Evolutionary conservation across 2,888 invertebrate genomes (phyloP), one percentile per base, ranked within the genome.

Genomic region (Scaptomyza reducta): DNA sequence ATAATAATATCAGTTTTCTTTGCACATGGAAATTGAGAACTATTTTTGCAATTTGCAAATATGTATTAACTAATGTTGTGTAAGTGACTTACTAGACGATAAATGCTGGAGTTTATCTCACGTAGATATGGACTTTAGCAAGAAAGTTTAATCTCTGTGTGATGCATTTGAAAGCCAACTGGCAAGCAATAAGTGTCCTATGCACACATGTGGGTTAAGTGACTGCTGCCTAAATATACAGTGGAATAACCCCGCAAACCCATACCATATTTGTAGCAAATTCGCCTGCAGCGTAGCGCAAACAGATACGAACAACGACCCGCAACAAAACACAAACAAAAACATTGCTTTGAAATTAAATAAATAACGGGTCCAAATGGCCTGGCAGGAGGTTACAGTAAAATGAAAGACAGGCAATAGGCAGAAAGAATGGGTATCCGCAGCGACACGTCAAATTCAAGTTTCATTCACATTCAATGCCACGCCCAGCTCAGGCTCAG

Each of bases 291-390:
- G 81, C 68, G 27, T 13, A 42, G 35, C 13, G 66, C 44, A 64
- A 62, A 41, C 50, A 57, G 60, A 59, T 16, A 40, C 10, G 3
- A 33, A 50, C 60, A 66, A 38, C 54, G 33, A 63, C 42, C 38
- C 45, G 29, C 61, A 63, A 65, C 62, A 59, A 47, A 73, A 69
- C 47, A 74, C 60, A 81, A 69, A 70, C 75, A 70, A 55, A 40
- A 65, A 69, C 75, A 63, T 75, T 70, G 70, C 72, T 82, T 82
- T 81, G 56, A 81, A 85, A 82, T 78, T 75, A 85, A 78, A 82
- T 82, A 85, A 81, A 82, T 72, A 70, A 63, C 62, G 59, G 62
- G 54, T 38, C 41, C 49, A 16, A 51, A 42, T 56, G 42, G 49
- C 42, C 35, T 44, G 62, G 42, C 16, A 35, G 47, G 33, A 41